A percentile compares a stretch with the other conserved stretches of the same genome.
phyloP scores from a whole-genome alignment of 2,888 invertebrate species.

The Cantharis lateralis region DNA sequence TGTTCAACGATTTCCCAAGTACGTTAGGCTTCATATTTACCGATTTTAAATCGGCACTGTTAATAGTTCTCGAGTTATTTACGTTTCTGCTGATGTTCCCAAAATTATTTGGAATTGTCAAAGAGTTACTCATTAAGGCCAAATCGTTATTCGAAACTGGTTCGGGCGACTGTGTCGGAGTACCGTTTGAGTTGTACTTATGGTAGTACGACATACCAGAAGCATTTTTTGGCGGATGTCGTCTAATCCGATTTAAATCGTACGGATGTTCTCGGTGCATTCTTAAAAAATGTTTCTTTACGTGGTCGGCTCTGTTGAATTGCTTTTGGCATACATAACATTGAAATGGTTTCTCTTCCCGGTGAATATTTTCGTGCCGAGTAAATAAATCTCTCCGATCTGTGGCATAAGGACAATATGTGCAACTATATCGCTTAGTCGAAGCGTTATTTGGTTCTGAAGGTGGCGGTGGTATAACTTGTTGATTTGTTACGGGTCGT shows the following conservation, averaged over 20 bases:
- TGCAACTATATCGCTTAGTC: constrained; percentile 80
- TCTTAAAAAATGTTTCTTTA: constrained; percentile 89
- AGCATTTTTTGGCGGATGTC: constrained; percentile 65
- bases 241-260: constrained; percentile 80
- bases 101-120: constrained; percentile 50
- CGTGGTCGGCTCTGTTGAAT: constrained; percentile 92
- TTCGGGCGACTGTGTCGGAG: constrained; percentile 41
- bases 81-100: constrained; percentile 42
- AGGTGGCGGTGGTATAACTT: constrained; percentile 1
- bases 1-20: constrained; percentile 44
- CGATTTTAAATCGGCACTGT: constrained; percentile 42
- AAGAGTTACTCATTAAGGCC: constrained; percentile 33
- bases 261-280: constrained; percentile 92
- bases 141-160: constrained; percentile 34
- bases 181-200: constrained; percentile 50
- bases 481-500: constrained; percentile 21
- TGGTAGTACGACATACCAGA: constrained; percentile 59
- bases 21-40: constrained; percentile 37
- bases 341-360: constrained; percentile 92
- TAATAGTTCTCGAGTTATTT: constrained; percentile 39
- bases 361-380: constrained; percentile 90
- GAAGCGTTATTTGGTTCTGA: constrained; percentile 25
- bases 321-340: constrained; percentile 92
- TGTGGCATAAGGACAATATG: constrained; percentile 88
- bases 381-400: constrained; percentile 89